Evolutionary conservation across 2,888 invertebrate species (phyloP), one percentile per base, ranked within the genome.

Genomic region (Anticlea derivata): DNA sequence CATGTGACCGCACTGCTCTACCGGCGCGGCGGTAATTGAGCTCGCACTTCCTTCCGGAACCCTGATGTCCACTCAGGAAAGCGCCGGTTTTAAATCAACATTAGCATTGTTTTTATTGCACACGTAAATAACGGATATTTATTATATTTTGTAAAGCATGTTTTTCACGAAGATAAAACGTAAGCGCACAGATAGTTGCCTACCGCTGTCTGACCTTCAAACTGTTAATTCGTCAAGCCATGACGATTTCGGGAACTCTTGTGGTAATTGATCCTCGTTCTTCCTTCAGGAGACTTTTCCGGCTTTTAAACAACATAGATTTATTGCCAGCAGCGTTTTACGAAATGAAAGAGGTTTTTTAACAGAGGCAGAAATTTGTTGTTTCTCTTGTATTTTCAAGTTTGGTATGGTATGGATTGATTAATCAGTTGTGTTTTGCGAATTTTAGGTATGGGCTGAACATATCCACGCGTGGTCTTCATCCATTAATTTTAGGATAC

Each of bases 1-100:
- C 71, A 77, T 73, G 72, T 75, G 80, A 76, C 73, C 77, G 73
- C 75, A 69, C 74, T 69, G 73, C 67, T 77, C 74, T 71, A 70
- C 68, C 70, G 71, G 4, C 17, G 17, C 17, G 17, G 73, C 30
- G 72, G 83, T 84, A 84, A 87, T 86, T 81, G 83, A 85, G 75
- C 79, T 73, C 65, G 68, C 73, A 75, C 78, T 86, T 87, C 87
- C 87, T 87, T 86, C 87, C 87, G 83, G 79, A 65, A 65, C 70
- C 70, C 68, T 73, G 62, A 58, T 63, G 64, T 63, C 66, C 71
- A 70, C 67, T 62, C 67, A 56, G 64, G 63, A 64, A 69, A 61
- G 72, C 69, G 66, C 65, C 67, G 65, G 61, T 70, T 71, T 65
- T 61, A 62, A 49, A 58, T 38, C 45, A 54, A 56, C 56, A 62